Conservation (phyloP, 1,140 invertebrate genomes). For the Galleria mellonella region DNA sequence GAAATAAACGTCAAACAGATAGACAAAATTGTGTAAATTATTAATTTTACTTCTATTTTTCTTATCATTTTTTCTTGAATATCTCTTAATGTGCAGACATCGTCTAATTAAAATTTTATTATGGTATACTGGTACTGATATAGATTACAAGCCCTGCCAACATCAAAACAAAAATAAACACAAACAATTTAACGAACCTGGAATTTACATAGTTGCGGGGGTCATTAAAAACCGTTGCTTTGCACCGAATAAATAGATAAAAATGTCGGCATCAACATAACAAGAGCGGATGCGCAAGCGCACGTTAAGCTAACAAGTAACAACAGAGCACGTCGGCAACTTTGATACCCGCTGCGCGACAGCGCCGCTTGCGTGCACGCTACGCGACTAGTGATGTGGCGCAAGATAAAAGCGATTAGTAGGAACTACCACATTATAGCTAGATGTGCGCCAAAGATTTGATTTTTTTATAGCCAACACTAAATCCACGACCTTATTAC, state of each 20-base stretch:
- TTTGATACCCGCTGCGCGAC: constrained; percentile 45
- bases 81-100: too few relatives aligned
- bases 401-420: constrained; percentile 20
- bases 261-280: constrained; percentile 13
- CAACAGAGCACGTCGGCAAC: constrained; percentile 28
- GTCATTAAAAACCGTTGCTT: constrained; percentile 4
- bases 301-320: constrained; percentile 28
- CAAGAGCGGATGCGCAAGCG: constrained; percentile 19
- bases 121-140: too few relatives aligned
- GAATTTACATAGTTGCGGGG: background rate
- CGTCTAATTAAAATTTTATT: too few relatives aligned
- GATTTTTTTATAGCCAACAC: background rate
- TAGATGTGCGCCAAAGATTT: constrained; percentile 4
- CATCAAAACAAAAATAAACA: too few relatives aligned
- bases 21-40: too few relatives aligned
- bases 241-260: background rate
- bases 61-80: too few relatives aligned
- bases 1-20: too few relatives aligned
- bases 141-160: too few relatives aligned
- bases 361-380: constrained; percentile 32
- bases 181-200: too few relatives aligned
- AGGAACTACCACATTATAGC: constrained; percentile 8
- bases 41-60: too few relatives aligned
- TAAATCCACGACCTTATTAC: background rate
- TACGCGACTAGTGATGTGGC: constrained; percentile 5